Evolutionary conservation across 1,140 invertebrate species (phyloP).

Genomic region (Pseudomyrmex pallidus): DNA sequence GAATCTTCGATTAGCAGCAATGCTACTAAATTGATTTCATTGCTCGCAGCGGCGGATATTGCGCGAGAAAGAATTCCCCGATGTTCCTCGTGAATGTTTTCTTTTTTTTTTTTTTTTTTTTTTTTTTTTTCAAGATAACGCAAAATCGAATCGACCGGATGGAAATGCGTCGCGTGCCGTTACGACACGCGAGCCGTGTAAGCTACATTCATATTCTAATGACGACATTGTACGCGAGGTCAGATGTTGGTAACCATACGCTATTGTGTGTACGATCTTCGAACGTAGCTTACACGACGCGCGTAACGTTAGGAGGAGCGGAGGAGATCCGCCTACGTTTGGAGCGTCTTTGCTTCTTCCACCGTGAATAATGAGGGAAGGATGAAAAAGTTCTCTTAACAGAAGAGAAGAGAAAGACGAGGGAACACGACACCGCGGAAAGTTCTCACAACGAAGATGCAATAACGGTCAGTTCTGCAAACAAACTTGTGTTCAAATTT

Average conservation of each 20-base stretch:
- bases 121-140: constrained; percentile 21
- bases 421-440: constrained; percentile 26
- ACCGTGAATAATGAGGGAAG: constrained; percentile 29
- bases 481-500: neutral
- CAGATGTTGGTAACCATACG: constrained; percentile 82
- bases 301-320: constrained; percentile 77
- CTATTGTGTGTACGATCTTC: constrained; percentile 77
- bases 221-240: constrained; percentile 81
- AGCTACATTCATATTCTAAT: constrained; percentile 84
- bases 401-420: constrained; percentile 37
- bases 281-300: constrained; percentile 58
- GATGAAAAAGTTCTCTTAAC: constrained; percentile 37
- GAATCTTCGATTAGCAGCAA: too few species aligned
- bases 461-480: constrained; percentile 17
- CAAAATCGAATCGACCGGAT: constrained; percentile 54
- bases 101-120: too few species aligned
- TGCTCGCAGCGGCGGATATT: too few species aligned
- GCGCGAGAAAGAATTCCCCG: too few species aligned
- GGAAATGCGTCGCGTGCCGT: constrained; percentile 77
- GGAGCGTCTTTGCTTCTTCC: constrained; percentile 65
- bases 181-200: constrained; percentile 58
- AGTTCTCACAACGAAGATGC: neutral
- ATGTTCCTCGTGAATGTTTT: too few species aligned
- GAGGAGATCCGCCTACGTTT: constrained; percentile 80
- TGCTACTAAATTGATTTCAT: too few species aligned